Base-by-base conservation (phyloP, 2,113 vertebrate genomes). In the Tamias sibiricus region DNA sequence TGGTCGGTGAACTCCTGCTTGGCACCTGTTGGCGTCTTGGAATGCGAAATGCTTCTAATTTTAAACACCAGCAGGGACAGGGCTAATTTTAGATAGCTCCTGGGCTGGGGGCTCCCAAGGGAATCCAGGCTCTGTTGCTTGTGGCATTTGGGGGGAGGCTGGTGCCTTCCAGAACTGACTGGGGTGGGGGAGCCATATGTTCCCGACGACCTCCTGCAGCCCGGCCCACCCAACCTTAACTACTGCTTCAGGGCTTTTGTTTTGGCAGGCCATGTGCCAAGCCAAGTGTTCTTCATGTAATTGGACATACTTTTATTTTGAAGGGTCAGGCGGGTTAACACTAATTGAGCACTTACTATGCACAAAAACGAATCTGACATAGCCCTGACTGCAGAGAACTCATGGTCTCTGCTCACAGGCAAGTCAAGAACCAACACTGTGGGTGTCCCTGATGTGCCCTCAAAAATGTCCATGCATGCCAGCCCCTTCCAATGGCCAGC, bases 11-110 rank as follows among this genome's bases (percentile, higher is more conserved):
- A 77, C 87, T 40, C 79, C 64, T 54, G 90, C 87, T 79, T 0
- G 0, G 80, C 96, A 93, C 96, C 90, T 93, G 92, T 93, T 71
- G 87, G 94, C 59, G 52, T 90, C 76, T 77, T 42, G 90, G 44
- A 42, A 95, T 10, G 90, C 24, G 6, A 49, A 66, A 57, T 24
- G 68, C 47, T 52, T 76, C 87, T 82, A 68, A 88, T 90, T 96
- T 77, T 82, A 72, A 91, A 64, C 40, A 0, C 20, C 35, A 16
- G 9, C 37, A 4, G 52, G 24, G 54, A 28, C 32, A 49, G 68
- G 88, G 64, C 93, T 96, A 69, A 88, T 92, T 95, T 96, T 57
- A 90, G 76, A 19, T 4, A 9, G 47, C 28, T 57, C 37, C 57
- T 6, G 22, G 0, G 20, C n/a, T 12, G 42, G 64, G 90, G 49